Conservation (phyloP, 2,888 invertebrate genomes). For the Ischnus inquisitorius region DNA sequence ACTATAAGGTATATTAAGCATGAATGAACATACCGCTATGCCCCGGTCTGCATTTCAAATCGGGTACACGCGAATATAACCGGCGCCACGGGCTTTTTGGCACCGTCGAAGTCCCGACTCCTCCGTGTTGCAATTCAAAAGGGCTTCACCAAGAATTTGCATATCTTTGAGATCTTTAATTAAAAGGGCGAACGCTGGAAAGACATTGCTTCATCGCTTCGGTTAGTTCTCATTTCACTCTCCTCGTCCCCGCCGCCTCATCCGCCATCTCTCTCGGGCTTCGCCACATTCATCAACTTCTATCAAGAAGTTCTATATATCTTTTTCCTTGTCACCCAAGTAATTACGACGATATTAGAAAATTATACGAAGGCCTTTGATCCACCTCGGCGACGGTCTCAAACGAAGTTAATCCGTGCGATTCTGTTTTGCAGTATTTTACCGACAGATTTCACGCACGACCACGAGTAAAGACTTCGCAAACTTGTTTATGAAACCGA, state of each 20-base stretch:
- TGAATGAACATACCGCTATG: slow-evolving; percentile 46
- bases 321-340: neutral
- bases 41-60: slow-evolving; percentile 47
- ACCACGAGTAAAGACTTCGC: neutral
- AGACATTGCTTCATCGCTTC: slow-evolving; percentile 45
- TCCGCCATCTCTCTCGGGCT: slow-evolving; percentile 10
- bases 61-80: slow-evolving; percentile 53
- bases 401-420: slow-evolving; percentile 8
- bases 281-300: slow-evolving; percentile 38
- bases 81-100: slow-evolving; percentile 14
- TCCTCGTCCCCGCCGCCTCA: neutral
- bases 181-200: slow-evolving; percentile 55
- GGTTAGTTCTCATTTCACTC: neutral
- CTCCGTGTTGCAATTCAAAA: slow-evolving; percentile 56
- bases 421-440: neutral
- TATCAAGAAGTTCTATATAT: slow-evolving; percentile 31
- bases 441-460: neutral
- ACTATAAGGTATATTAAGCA: slow-evolving; percentile 22
- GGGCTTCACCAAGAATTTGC: slow-evolving; percentile 55
- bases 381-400: neutral
- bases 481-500: neutral
- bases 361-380: slow-evolving; percentile 27
- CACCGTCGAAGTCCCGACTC: slow-evolving; percentile 26
- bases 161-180: slow-evolving; percentile 65
- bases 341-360: slow-evolving; percentile 40